Conservation (phyloP, 2,888 invertebrate genomes). For the Pheosia tremula region DNA sequence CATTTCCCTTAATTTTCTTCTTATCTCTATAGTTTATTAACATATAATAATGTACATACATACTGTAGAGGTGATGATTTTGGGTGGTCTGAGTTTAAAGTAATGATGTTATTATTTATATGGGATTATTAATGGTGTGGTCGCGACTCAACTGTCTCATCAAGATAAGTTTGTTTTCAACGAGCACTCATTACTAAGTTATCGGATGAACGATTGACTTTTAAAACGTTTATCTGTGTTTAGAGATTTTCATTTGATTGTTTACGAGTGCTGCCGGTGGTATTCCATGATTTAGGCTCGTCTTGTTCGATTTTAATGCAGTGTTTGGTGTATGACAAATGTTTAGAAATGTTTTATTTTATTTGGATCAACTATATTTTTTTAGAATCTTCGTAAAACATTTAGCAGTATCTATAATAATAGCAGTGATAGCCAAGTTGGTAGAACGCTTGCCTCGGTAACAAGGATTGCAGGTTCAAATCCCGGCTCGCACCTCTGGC, state of each 20-base stretch:
- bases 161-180: conserved; percentile 79
- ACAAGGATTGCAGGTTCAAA: too few species aligned
- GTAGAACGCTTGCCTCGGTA: too few species aligned
- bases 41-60: conserved; percentile 54
- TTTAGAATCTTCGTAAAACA: too few species aligned
- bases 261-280: conserved; percentile 46
- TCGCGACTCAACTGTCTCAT: conserved; percentile 68
- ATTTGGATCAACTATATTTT: too few species aligned
- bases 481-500: too few species aligned
- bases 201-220: conserved; percentile 76
- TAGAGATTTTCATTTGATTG: conserved; percentile 65
- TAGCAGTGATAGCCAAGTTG: too few species aligned
- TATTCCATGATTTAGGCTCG: conserved; percentile 31
- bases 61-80: conserved; percentile 76
- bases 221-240: conserved; percentile 66
- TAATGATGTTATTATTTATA: conserved; percentile 81
- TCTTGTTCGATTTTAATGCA: conserved; percentile 1
- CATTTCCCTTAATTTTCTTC: conserved; percentile 64
- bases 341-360: too few species aligned
- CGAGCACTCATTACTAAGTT: conserved; percentile 74
- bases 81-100: conserved; percentile 75
- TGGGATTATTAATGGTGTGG: conserved; percentile 74
- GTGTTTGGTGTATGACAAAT: not conserved
- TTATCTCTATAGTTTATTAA: conserved; percentile 69
- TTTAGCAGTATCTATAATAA: too few species aligned